Base-by-base conservation (phyloP, 2,888 invertebrate species). In the Eurytoma adleriae region DNA sequence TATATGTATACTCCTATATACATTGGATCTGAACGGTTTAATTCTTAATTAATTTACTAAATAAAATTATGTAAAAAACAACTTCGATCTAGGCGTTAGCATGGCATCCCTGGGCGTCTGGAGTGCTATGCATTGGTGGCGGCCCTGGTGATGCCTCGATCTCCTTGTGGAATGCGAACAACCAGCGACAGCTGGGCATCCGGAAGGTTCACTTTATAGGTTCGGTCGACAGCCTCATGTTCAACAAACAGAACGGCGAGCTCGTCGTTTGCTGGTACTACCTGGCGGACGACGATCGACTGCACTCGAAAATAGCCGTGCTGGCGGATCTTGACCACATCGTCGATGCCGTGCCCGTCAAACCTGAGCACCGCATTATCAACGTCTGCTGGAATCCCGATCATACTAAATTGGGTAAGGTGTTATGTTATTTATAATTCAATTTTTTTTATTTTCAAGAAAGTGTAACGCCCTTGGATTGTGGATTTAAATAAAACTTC, bases 221-320 rank as follows among this genome's bases (percentile, higher is more conserved):
- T 59, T 50, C 75, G n/a, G 85, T 89, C 64, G 84, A 87, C 54
- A 80, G 84, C 62, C 69, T 89, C 61, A 76, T 81, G 7, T 89
- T 89, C 86, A 89, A 88, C 71, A 87, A 87, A 70, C 76, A 85
- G 2, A 88, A 86, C 57, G 88, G 86, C n/a, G 89, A 89, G 75
- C 81, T 89, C 71, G 82, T 89, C 74, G 89, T 89, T 3, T 85
- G 86, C n/a, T 89, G 89, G 88, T 81, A 81, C 52, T 86, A 86
- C 69, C 78, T 71, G 40, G 81, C 82, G 5, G 82, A 77, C 1
- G n/a, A 69, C 10, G 83, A 83, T 10, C 62, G 70, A 20, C 76
- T 83, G 54, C 78, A 78, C 16, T 79, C 83, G 3, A 81, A 84
- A 50, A 83, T 89, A 16, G 84, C 85, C 3, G 84, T 89, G 27